Percentiles rank a stretch among this genome's conserved stretches.
phyloP scores from a whole-genome alignment of 2,113 vertebrate genomes.

The Anoura caudifer region DNA sequence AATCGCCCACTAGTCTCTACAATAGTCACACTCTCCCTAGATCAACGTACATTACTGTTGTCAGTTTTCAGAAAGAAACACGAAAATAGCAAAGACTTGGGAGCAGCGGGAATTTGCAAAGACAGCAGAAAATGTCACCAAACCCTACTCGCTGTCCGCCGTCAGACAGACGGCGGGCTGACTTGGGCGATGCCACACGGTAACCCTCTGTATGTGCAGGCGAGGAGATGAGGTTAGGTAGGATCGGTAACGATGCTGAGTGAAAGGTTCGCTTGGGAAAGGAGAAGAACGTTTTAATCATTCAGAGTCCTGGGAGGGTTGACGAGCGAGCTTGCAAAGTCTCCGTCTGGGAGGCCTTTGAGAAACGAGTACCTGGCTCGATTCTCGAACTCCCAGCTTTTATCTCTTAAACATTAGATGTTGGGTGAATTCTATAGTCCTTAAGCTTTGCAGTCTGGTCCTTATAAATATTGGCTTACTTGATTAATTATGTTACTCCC shows the following conservation, averaged over 20 bases:
- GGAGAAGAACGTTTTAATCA: background rate
- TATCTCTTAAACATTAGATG: background rate
- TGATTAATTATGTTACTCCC: background rate
- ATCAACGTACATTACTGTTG: background rate
- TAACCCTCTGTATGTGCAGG: background rate
- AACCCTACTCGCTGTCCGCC: background rate
- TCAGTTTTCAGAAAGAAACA: background rate
- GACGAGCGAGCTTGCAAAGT: background rate
- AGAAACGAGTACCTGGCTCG: background rate
- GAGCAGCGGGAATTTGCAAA: background rate
- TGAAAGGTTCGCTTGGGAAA: background rate
- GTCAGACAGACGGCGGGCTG: background rate
- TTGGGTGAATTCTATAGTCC: background rate
- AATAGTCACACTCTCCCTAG: background rate
- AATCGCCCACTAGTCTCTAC: background rate
- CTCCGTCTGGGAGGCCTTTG: background rate
- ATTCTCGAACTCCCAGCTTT: background rate
- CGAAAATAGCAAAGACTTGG: background rate
- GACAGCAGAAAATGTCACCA: background rate
- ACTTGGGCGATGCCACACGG: background rate
- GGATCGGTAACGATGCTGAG: background rate
- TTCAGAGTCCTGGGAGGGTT: background rate
- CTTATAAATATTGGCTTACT: background rate
- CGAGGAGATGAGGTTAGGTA: background rate
- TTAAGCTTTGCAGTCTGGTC: background rate